Evolutionary conservation across 2,797 vertebrate species (phyloP).

Genomic region (Sebastes steindachneri): DNA sequence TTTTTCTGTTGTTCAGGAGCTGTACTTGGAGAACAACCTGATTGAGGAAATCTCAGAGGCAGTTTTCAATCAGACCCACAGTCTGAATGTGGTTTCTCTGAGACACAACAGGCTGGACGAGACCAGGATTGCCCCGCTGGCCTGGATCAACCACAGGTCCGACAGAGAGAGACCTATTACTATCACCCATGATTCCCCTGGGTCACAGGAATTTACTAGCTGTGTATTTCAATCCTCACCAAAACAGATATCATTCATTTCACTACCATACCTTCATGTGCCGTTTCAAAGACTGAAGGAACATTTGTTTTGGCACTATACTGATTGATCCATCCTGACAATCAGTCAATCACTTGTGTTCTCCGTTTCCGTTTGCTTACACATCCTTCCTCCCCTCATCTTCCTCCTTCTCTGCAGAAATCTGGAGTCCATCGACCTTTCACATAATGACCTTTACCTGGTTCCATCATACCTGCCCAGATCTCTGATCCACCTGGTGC

Average conservation of each 20-base stretch:
- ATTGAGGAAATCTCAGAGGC: slow-evolving; percentile 96
- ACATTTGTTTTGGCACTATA: neutral
- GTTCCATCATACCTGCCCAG: slow-evolving; percentile 95
- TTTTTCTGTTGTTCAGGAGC: slow-evolving; percentile 82
- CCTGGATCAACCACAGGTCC: slow-evolving; percentile 96
- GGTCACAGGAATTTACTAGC: neutral
- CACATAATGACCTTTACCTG: slow-evolving; percentile 92
- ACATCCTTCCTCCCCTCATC: neutral
- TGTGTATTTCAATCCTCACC: neutral
- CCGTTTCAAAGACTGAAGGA: neutral
- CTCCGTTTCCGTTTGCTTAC: neutral
- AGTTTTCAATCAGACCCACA: slow-evolving; percentile 91
- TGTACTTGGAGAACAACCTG: slow-evolving; percentile 94
- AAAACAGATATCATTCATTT: neutral
- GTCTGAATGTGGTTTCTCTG: slow-evolving; percentile 90
- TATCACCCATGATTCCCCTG: neutral
- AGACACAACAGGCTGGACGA: slow-evolving; percentile 94
- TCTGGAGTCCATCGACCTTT: slow-evolving; percentile 95
- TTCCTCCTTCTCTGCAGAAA: slow-evolving; percentile 80
- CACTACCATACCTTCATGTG: neutral
- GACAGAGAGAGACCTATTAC: neutral
- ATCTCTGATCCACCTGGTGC: slow-evolving; percentile 91
- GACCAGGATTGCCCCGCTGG: slow-evolving; percentile 90
- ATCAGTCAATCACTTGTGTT: neutral
- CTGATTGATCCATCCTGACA: neutral